Conservation (phyloP, 2,113 vertebrate genomes). For the Colistium nudipinnis region DNA sequence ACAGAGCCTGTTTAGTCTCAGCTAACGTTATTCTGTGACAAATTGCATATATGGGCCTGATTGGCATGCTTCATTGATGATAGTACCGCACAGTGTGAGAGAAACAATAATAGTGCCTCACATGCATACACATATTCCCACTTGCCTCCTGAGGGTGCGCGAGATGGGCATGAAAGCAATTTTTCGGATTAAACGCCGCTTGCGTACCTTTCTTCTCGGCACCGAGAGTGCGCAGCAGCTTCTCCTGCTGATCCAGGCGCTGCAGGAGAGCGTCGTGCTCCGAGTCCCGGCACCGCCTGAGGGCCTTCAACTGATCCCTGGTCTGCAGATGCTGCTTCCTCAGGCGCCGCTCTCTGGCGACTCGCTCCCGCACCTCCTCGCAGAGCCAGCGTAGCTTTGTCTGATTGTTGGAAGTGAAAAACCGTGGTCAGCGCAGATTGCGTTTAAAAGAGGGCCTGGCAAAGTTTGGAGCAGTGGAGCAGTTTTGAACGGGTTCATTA, state of each 20-base stretch:
- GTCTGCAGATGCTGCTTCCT: slow-evolving; percentile 81
- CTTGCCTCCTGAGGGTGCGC: neutral
- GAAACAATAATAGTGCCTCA: too few relatives aligned
- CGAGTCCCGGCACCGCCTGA: slow-evolving; percentile 81
- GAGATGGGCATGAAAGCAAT: neutral
- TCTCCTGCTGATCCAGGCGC: slow-evolving; percentile 88
- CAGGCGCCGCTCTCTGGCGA: slow-evolving; percentile 82
- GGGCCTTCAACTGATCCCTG: slow-evolving; percentile 84
- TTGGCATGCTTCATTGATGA: neutral
- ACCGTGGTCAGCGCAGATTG: neutral
- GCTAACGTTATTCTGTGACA: slow-evolving; percentile 5
- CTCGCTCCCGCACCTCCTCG: slow-evolving; percentile 89
- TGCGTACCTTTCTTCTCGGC: slow-evolving; percentile 89
- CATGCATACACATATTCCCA: neutral
- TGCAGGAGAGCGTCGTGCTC: slow-evolving; percentile 85
- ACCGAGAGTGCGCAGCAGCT: slow-evolving; percentile 84
- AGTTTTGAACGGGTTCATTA: neutral
- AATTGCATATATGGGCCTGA: neutral
- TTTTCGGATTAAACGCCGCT: neutral
- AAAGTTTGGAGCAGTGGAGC: neutral
- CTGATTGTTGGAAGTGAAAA: slow-evolving; percentile 42
- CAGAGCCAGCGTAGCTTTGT: slow-evolving; percentile 86
- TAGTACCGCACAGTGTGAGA: neutral
- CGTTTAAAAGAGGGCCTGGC: neutral
- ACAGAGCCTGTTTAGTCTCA: neutral